These are phyloP conservation scores for Scalopus aquaticus DNA, from an alignment of 2,113 vertebrate genomes.

Conservation along the genomic window DNA sequence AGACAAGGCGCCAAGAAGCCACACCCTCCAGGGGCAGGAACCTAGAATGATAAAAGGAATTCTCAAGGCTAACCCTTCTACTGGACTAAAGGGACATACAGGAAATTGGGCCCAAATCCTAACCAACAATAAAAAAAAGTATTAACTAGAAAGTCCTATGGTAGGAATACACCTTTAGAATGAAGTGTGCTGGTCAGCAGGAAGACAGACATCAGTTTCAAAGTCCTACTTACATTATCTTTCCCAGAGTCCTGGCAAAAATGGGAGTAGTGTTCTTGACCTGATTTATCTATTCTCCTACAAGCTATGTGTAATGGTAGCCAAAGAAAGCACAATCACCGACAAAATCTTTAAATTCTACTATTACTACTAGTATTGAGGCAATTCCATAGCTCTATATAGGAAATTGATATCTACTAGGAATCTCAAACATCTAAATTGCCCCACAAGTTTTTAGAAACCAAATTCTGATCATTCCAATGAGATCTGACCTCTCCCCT, in stretches of 20 bases:
- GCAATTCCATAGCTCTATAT: background rate
- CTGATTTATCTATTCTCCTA: background rate
- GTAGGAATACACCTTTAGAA: background rate
- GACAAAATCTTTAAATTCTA: background rate
- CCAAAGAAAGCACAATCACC: background rate
- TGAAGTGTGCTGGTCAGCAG: background rate
- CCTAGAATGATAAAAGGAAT: too few relatives aligned
- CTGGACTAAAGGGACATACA: too few relatives aligned
- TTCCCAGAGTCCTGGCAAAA: background rate
- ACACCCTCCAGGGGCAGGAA: too few relatives aligned
- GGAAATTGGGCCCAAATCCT: background rate
- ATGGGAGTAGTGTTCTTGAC: background rate
- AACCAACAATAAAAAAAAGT: background rate
- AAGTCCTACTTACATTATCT: background rate
- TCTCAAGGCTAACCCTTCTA: too few relatives aligned
- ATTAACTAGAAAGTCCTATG: background rate
- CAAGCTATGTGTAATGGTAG: background rate
- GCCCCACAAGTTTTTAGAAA: background rate
- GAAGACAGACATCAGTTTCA: background rate
- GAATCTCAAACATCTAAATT: background rate
- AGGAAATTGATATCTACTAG: conserved; percentile 12
- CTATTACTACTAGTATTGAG: background rate
- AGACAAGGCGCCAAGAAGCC: too few relatives aligned
- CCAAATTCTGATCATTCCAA: background rate
- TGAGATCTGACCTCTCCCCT: background rate